Base-by-base conservation (phyloP, 2,113 vertebrate species). In the Desmodus rotundus region DNA sequence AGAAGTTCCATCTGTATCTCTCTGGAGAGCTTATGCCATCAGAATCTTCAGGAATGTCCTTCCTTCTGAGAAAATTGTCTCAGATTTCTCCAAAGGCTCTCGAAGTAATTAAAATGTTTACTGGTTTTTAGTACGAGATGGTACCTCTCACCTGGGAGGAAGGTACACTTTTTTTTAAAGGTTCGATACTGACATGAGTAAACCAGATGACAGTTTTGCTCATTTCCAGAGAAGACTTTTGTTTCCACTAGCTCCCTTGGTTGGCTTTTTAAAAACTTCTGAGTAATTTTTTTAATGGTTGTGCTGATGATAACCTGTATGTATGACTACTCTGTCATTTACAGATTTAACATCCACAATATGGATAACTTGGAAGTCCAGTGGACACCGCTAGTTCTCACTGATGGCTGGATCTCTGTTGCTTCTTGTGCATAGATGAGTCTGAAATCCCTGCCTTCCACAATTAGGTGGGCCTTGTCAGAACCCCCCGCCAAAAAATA, bases 1-100 rank as follows among this genome's bases (percentile, higher is more conserved):
- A 47, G 33, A 33, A 14, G 6, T 65, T 43, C n/a, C 2, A 65
- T 2, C 0, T 16, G 1, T 11, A 38, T 1, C 1, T 13, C 7
- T 77, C 26, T 26, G 13, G 22, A 61, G 26, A 5, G 33, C 19
- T 85, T 76, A 68, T 1, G 43, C 43, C 17, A 22, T 10, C 24
- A 43, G 17, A 3, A 2, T 56, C 1, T 14, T 4, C 26, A 54
- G 3, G 74, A 74, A 38, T 52, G 16, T 8, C 4, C 28, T 81
- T 91, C 80, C 68, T 11, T 58, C 31, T 92, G 84, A 13, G 19
- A 76, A 88, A 22, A 73, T 14, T 5, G 0, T 83, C 22, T 74
- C 15, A 47, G n/a, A 72, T 67, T 91, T 87, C 19, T 41, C 52
- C 24, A 80, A 91, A 54, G 3, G 1, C 28, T 87, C 28, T 78